Conservation (phyloP, 1,140 invertebrate genomes). For the Macrocentrus cingulum region DNA sequence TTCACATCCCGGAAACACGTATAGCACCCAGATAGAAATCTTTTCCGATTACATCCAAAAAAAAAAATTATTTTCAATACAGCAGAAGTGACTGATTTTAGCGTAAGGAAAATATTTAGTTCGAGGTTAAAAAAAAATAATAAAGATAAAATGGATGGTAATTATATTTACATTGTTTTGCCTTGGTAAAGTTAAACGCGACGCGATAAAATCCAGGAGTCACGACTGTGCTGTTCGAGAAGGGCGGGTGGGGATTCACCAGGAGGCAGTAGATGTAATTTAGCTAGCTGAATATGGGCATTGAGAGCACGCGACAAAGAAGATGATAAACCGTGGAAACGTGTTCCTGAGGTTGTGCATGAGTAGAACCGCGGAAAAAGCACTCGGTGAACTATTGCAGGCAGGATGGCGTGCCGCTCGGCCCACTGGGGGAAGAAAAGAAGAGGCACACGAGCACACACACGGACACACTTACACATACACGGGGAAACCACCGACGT, state of each 20-base stretch:
- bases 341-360: neutral
- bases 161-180: neutral
- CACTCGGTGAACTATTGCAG: neutral
- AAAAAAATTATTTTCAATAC: neutral
- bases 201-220: neutral
- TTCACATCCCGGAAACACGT: neutral
- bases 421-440: conserved; percentile 13
- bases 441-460: conserved; percentile 12
- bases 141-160: neutral
- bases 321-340: neutral
- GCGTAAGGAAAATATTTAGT: too few species aligned
- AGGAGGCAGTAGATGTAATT: too few species aligned
- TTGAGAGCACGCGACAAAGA: neutral
- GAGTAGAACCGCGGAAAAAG: neutral
- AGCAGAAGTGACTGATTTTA: too few species aligned
- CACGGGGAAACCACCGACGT: conserved; percentile 17
- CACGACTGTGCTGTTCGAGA: too few species aligned
- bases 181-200: too few species aligned
- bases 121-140: too few species aligned
- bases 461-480: neutral
- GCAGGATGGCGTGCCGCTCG: conserved; percentile 25
- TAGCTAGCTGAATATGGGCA: neutral
- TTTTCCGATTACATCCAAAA: neutral
- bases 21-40: neutral
- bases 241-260: too few species aligned